Conservation (phyloP, 2,888 invertebrate genomes). For the Cordilura impudica region DNA sequence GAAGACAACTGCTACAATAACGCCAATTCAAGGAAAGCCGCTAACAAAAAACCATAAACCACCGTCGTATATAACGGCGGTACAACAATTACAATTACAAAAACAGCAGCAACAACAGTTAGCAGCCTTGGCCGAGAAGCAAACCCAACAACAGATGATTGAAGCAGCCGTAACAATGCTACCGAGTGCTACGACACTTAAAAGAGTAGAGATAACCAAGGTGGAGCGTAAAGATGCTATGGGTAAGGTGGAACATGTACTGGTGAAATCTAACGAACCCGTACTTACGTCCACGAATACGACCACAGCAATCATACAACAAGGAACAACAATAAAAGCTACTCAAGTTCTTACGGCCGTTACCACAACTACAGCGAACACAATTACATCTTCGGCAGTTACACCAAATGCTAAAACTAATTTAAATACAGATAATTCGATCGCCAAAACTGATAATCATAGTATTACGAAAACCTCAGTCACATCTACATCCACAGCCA, state of each 20-base stretch:
- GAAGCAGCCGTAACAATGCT: conserved; percentile 77
- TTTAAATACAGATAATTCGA: conserved; percentile 5
- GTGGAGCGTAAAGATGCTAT: conserved; percentile 59
- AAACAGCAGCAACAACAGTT: conserved; percentile 69
- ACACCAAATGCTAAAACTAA: conserved; percentile 2
- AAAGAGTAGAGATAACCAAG: conserved; percentile 70
- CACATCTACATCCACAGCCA: conserved; percentile 10
- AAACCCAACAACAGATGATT: conserved; percentile 71
- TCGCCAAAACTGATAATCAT: conserved; percentile 46
- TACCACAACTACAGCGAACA: not conserved
- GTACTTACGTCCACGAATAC: conserved; percentile 25
- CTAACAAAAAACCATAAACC: conserved; percentile 75
- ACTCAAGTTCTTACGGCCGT: conserved; percentile 49
- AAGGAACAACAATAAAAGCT: conserved; percentile 36
- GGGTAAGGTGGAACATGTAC: conserved; percentile 54
- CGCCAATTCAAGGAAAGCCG: conserved; percentile 76
- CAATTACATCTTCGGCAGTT: conserved; percentile 25
- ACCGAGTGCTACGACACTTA: conserved; percentile 76
- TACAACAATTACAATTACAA: conserved; percentile 73
- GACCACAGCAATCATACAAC: conserved; percentile 30
- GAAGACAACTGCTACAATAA: conserved; percentile 76
- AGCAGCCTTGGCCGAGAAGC: conserved; percentile 57
- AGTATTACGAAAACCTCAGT: conserved; percentile 27
- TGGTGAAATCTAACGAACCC: conserved; percentile 49
- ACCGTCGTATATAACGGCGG: conserved; percentile 73